Base-by-base conservation (phyloP, 2,888 invertebrate species). In the Hedychridium roseum region DNA sequence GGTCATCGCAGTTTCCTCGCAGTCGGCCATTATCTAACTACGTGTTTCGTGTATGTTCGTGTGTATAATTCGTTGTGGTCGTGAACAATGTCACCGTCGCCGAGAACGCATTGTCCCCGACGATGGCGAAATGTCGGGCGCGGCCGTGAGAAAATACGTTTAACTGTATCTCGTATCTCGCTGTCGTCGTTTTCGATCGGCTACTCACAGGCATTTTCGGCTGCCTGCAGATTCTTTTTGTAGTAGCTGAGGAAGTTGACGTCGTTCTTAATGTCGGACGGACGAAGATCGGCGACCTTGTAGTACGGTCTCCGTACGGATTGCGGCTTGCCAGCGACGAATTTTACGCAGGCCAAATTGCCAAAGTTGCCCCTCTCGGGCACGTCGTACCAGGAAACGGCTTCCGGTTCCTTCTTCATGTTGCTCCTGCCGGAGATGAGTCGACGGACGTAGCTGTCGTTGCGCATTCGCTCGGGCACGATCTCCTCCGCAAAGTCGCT, bases 221-320 rank as follows among this genome's bases (percentile, higher is more conserved):
- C 87, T 68, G 87, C 88, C 68, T 86, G 84, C 68, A 88, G 85
- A 80, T 90, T 89, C 83, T 89, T 89, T 82, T 89, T 88, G 84
- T 93, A 93, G 84, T 88, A 92, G 78, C 92, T 92, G 76, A 92
- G 85, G 73, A 91, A 87, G 77, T 90, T 90, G 80, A 93, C 91
- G 82, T 92, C 92, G 80, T 86, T 90, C 80, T 87, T 87, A 79
- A 92, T 86, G 80, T 89, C 90, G 60, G 84, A 82, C 6, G 81
- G 79, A 21, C 80, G 76, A 35, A 79, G 66, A 71, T 91, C 88
- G 77, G 86, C 85, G 58, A 81, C 80, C 74, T 86, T 84, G 80
- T 84, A 84, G 76, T 88, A 86, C 55, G 90, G 87, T 73, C 87
- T 84, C 74, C 92, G 88, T 79, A 87, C 85, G 73, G 89, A 85